Base-by-base conservation (phyloP, 2,113 vertebrate genomes). In the Ornithorhynchus anatinus region DNA sequence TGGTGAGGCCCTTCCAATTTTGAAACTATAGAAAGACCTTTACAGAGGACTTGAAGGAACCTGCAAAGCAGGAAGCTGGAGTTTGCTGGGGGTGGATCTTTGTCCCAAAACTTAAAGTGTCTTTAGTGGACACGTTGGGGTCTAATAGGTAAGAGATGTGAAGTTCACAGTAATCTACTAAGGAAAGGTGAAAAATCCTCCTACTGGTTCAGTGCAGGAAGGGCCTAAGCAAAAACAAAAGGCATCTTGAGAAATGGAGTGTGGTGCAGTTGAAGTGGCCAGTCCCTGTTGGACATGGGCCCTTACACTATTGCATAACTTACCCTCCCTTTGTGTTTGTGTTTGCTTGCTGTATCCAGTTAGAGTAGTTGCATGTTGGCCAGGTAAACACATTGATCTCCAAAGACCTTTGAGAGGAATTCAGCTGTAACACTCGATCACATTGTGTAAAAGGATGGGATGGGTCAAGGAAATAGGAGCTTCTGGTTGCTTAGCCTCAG, bases 321-420 rank as follows among this genome's bases (percentile, higher is more conserved):
- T 58, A 70, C 65, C 62, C 74, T 31, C 60, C 64, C 85, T 79
- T 80, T 85, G 54, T 58, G 69, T 75, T 70, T 77, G 44, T 47
- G 83, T 87, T 83, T 85, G 69, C 67, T 76, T 81, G 78, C 39
- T 67, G 20, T 79, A 85, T 85, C 83, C 75, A 67, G 75, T 87
- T 81, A 75, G 70, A 72, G 59, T 64, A 75, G 63, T 75, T 70
- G 68, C 72, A 40, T 77, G 72, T 11, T 16, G 63, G 51, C 53
- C 48, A 73, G 44, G 45, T 57, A 88, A 75, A 84, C 76, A 80
- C 81, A 72, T 61, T 56, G 64, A 54, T 81, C 65, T 61, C 31
- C 63, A 81, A 85, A 83, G 40, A n/a, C 62, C 44, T 79, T 75
- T 79, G 63, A 54, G 59, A 77, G 67, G 53, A 84, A 65, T 75